These are phyloP conservation scores for Caranx ignobilis DNA, from an alignment of 2,113 vertebrate genomes.

Conservation along the genomic window DNA sequence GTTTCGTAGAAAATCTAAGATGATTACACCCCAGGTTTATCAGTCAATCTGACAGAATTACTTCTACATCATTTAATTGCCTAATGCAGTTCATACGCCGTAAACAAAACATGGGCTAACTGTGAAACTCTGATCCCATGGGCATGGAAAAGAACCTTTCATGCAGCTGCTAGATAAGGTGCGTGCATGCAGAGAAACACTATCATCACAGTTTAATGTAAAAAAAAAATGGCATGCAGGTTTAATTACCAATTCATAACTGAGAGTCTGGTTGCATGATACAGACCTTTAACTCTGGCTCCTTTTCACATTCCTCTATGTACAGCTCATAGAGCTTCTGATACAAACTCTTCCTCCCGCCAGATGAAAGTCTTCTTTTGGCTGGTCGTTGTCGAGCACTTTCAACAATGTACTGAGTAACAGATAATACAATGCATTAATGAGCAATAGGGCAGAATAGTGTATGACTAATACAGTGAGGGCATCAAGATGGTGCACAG, in stretches of 20 bases:
- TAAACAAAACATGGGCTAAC: not conserved
- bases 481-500: not conserved
- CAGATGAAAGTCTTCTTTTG: conserved; percentile 92
- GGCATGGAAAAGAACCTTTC: not conserved
- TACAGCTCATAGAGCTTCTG: conserved; percentile 99
- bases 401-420: conserved; percentile 95
- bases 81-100: not conserved
- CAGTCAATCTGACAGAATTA: not conserved
- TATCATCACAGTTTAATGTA: not conserved
- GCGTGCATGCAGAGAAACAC: not conserved
- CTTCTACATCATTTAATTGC: not conserved
- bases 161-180: not conserved
- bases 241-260: conserved; percentile 21
- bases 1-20: not conserved
- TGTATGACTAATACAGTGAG: not conserved
- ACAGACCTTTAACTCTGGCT: conserved; percentile 97
- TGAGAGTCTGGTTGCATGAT: not conserved
- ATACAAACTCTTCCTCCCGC: conserved; percentile 96
- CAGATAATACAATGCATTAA: conserved; percentile 25
- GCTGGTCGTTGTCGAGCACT: conserved; percentile 96
- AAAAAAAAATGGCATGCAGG: not conserved
- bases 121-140: not conserved
- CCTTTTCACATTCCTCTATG: conserved; percentile 99
- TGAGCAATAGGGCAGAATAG: not conserved
- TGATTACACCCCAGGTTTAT: not conserved